A percentile compares a stretch with the other conserved stretches of the same genome.
Evolutionary conservation across 1,140 invertebrate species (phyloP).

Genomic region (Hypsibius dujardini): DNA sequence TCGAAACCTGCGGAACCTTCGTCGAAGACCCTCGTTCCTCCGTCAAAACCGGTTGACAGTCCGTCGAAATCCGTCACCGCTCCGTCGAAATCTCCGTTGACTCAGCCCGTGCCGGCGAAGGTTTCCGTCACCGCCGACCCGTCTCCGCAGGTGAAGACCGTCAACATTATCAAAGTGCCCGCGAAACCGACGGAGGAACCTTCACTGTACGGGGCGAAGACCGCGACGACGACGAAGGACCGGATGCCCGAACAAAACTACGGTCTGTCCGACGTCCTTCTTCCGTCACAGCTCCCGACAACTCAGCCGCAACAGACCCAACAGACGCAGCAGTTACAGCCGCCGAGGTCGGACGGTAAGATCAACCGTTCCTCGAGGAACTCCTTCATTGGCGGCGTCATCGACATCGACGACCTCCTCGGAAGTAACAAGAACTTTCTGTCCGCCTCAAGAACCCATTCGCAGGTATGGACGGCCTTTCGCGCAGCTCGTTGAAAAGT

Average conservation of each 20-base stretch:
- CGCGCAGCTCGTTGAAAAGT: background rate
- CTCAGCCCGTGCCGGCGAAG: too few species aligned
- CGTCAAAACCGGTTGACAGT: too few species aligned
- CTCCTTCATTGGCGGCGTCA: background rate
- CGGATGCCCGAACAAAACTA: background rate
- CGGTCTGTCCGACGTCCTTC: background rate
- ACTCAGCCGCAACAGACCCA: background rate
- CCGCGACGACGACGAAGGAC: background rate
- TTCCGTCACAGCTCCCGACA: background rate
- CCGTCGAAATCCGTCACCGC: too few species aligned
- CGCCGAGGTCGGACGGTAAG: background rate
- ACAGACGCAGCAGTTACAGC: background rate
- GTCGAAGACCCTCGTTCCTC: too few species aligned
- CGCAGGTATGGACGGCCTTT: background rate
- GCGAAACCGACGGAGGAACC: background rate
- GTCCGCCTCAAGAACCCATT: background rate
- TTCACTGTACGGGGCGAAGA: background rate
- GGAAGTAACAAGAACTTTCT: slow-evolving; percentile 11
- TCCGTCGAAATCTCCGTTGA: too few species aligned
- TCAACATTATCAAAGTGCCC: background rate
- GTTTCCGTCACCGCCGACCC: too few species aligned
- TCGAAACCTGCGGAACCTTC: too few species aligned
- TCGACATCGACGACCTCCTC: slow-evolving; percentile 6
- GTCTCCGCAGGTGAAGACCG: background rate
- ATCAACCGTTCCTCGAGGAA: too few species aligned